These are phyloP conservation scores for Trisateles emortualis DNA, from an alignment of 2,888 invertebrate genomes.

Conservation along the genomic window DNA sequence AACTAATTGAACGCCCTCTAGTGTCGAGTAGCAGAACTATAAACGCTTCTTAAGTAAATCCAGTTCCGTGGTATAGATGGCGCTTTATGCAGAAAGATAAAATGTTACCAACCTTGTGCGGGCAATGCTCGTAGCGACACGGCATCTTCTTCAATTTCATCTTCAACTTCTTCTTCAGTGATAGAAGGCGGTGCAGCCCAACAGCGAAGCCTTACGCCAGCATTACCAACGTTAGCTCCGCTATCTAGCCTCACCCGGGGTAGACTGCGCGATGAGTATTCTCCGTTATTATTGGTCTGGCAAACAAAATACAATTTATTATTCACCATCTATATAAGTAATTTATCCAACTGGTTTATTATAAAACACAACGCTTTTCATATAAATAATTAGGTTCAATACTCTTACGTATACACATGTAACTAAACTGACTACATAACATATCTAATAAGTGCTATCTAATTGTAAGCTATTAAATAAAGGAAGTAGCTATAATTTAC, in stretches of 20 bases:
- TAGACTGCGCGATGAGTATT: conserved; percentile 79
- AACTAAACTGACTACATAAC: neutral
- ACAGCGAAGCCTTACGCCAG: conserved; percentile 87
- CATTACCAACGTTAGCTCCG: conserved; percentile 87
- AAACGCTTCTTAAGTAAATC: neutral
- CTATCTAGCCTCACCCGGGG: conserved; percentile 91
- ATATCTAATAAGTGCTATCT: neutral
- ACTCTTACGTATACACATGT: neutral
- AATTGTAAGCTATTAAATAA: conserved; percentile 24
- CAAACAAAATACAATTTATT: conserved; percentile 31
- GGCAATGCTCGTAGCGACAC: conserved; percentile 89
- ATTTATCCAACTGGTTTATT: neutral
- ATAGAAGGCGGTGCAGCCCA: conserved; percentile 89
- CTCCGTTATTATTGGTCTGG: conserved; percentile 78
- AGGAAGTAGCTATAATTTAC: conserved; percentile 27
- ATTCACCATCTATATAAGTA: neutral
- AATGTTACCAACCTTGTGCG: conserved; percentile 83
- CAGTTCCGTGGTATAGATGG: conserved; percentile 53
- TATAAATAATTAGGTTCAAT: neutral
- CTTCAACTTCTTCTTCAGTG: conserved; percentile 89
- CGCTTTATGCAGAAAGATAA: conserved; percentile 24
- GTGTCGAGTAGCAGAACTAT: conserved; percentile 32
- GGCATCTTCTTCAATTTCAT: conserved; percentile 88
- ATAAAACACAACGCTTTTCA: neutral
- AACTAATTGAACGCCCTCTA: conserved; percentile 54